Conservation (phyloP, 2,888 invertebrate genomes). For the Conomelus anceps region DNA sequence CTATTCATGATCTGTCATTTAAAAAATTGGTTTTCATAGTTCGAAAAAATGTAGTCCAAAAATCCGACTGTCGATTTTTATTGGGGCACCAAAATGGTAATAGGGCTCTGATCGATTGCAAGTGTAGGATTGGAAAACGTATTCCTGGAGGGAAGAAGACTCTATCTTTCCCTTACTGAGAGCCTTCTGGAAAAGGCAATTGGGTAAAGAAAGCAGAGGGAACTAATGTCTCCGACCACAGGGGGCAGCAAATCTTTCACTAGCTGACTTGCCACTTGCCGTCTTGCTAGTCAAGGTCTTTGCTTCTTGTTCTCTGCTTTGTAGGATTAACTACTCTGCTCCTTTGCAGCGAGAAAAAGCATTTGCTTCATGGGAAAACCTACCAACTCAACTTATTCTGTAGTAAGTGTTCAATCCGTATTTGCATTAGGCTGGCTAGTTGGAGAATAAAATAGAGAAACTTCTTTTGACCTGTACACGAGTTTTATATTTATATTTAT, state of each 20-base stretch:
- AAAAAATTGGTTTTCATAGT: too few relatives aligned
- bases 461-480: too few relatives aligned
- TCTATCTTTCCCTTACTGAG: not conserved
- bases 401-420: too few relatives aligned
- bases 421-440: too few relatives aligned
- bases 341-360: not conserved
- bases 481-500: too few relatives aligned
- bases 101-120: not conserved
- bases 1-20: too few relatives aligned
- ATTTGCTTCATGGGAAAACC: not conserved
- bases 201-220: not conserved
- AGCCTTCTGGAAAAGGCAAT: not conserved
- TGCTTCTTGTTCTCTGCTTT: not conserved
- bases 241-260: not conserved
- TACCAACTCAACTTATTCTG: not conserved
- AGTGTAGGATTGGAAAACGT: not conserved
- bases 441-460: too few relatives aligned
- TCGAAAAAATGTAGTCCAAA: too few relatives aligned
- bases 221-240: not conserved
- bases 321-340: not conserved
- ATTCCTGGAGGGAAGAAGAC: not conserved
- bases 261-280: not conserved
- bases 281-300: not conserved
- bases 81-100: not conserved
- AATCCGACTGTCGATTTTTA: too few relatives aligned